Evolutionary conservation across 2,113 vertebrate species (phyloP), one percentile per base, ranked within the genome.

Genomic region (Microtus pennsylvanicus): DNA sequence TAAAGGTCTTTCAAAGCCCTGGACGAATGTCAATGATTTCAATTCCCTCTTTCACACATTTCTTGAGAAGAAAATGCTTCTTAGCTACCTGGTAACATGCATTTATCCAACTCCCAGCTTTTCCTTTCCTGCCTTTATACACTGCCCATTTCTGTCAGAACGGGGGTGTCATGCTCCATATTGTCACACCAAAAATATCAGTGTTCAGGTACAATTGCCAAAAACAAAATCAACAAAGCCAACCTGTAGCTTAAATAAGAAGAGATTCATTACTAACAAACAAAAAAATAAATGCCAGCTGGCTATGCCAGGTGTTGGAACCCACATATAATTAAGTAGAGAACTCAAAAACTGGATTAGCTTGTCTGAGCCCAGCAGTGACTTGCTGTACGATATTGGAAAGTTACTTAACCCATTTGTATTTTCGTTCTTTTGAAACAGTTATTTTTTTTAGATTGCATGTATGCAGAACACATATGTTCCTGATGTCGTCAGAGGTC

Each of bases 1-100:
- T 50, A 86, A 76, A 81, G 45, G 42, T 70, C 55, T 89, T 52
- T 90, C 38, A 80, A 65, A 75, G 76, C 38, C 35, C n/a, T 76
- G 24, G 11, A 28, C 55, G 55, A 38, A 63, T 63, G 38, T 70
- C 33, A 92, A 38, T 63, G 38, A 92, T 75, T 94, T 96, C 63
- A 87, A 35, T 95, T 89, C 93, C 35, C 45, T 65, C 77, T 86
- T 81, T 90, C 88, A 74, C 87, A 77, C 89, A 33, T 87, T 76
- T 90, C 45, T 89, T 52, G 90, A 96, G 65, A 90, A 45, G 76
- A 67, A 91, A 96, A 58, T 89, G 50, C 61, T 67, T 69, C 52
- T 76, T 45, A 85, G 47, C 80, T 83, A 87, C 89, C 63, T 52
- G 52, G 65, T 92, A 58, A 70, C 55, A 45, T 17, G 30, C 78